Percentiles rank a stretch among this genome's conserved stretches.
phyloP scores from a whole-genome alignment of 2,888 invertebrate genomes.

The Cheilosia grossa region DNA sequence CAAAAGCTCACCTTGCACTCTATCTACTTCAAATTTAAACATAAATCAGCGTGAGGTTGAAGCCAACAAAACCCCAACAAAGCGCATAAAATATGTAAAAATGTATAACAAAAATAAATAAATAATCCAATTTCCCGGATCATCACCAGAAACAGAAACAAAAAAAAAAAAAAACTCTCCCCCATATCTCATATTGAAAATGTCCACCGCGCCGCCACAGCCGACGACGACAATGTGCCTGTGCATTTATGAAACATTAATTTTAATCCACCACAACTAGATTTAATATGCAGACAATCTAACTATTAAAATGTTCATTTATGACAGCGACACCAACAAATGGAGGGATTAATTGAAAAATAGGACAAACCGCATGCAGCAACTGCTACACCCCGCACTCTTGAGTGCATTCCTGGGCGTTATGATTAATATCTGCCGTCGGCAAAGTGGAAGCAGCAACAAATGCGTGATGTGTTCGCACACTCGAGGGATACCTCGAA shows the following conservation, averaged over 20 bases:
- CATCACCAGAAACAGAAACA: conserved; percentile 42
- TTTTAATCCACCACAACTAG: conserved; percentile 67
- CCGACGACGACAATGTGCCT: conserved; percentile 11
- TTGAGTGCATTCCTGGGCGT: conserved; percentile 38
- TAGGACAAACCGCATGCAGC: conserved; percentile 26
- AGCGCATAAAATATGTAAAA: conserved; percentile 2
- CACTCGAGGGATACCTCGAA: not conserved
- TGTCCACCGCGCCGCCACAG: not conserved
- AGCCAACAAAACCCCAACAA: not conserved
- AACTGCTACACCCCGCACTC: not conserved
- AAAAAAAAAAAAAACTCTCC: conserved; percentile 32
- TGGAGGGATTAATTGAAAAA: conserved; percentile 73
- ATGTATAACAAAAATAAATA: conserved; percentile 48
- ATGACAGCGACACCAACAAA: conserved; percentile 63
- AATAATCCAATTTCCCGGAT: conserved; percentile 67
- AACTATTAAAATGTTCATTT: conserved; percentile 71
- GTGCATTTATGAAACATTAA: conserved; percentile 68
- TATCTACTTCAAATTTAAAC: conserved; percentile 1
- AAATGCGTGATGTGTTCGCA: conserved; percentile 13
- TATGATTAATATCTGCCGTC: conserved; percentile 57
- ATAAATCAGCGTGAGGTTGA: conserved; percentile 6
- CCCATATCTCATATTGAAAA: conserved; percentile 25
- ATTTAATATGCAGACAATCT: conserved; percentile 71
- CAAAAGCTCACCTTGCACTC: not conserved
- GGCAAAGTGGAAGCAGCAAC: not conserved